These are phyloP conservation scores for Shargacucullia verbasci DNA, from an alignment of 2,888 invertebrate species.

Conservation along the genomic window DNA sequence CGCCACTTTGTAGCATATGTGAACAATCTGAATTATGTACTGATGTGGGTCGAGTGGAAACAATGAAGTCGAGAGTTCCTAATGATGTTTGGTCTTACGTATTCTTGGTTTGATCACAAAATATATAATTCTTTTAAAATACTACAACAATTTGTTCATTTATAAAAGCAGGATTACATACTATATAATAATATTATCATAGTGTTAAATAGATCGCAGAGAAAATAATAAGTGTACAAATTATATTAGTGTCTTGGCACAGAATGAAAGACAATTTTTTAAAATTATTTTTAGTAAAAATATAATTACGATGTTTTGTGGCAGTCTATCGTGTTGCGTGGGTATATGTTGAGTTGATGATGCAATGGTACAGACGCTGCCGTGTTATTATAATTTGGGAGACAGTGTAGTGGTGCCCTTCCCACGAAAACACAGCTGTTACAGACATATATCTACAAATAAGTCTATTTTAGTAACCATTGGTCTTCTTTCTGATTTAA, in stretches of 20 bases:
- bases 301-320: slow-evolving; percentile 36
- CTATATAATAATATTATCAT: too few relatives aligned
- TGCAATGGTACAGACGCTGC: slow-evolving; percentile 23
- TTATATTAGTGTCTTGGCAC: slow-evolving; percentile 40
- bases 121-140: too few relatives aligned
- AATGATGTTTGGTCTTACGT: too few relatives aligned
- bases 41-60: too few relatives aligned
- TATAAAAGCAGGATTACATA: too few relatives aligned
- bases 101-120: too few relatives aligned
- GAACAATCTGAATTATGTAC: too few relatives aligned
- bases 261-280: slow-evolving; percentile 33
- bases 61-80: too few relatives aligned
- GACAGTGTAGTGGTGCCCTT: slow-evolving; percentile 2
- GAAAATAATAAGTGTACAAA: slow-evolving; percentile 10
- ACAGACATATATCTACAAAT: not conserved
- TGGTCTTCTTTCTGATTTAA: too few relatives aligned
- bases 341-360: slow-evolving; percentile 21
- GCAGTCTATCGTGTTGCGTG: slow-evolving; percentile 19
- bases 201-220: not conserved
- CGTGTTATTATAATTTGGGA: slow-evolving; percentile 8
- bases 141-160: too few relatives aligned
- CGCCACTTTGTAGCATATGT: too few relatives aligned
- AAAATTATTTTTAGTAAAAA: slow-evolving; percentile 36
- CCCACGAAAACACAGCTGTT: slow-evolving; percentile 21
- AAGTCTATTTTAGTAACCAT: too few relatives aligned